Base-by-base conservation (phyloP, 2,113 vertebrate genomes). In the Fulica atra region DNA sequence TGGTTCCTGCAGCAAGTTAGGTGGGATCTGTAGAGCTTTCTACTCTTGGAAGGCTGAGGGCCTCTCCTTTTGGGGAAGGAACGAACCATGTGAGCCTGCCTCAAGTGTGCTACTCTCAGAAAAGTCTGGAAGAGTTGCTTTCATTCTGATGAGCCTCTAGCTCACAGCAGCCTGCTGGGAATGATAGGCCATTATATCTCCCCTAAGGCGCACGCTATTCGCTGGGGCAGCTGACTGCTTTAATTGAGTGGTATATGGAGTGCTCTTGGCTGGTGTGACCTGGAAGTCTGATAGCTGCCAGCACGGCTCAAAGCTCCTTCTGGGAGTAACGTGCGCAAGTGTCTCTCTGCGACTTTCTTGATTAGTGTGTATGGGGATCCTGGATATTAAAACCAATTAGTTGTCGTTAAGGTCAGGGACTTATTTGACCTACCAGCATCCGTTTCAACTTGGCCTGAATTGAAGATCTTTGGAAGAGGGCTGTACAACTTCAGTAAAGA, bases 91-190 rank as follows among this genome's bases (percentile, higher is more conserved):
- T 78, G 84, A 72, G 73, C 83, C 72, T 33, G 9, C 73, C 44
- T 77, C 16, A 11, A 63, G 81, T 86, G 70, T 57, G 61, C 33
- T 44, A 2, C 94, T 88, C 73, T 59, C 35, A 57, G 79, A 69
- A 25, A 31, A 83, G 50, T 72, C 6, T 0, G 44, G 48, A 72
- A 66, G 88, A 91, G 69, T 38, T 46, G 26, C 88, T 92, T 92
- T 92, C 50, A 2, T 88, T 93, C 46, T 53, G 57, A 48, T 93
- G 60, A 78, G 65, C 57, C 51, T 77, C 88, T 72, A 42, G 4
- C 72, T 93, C 81, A 87, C 77, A 92, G 76, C 69, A 93, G n/a
- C 92, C 80, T 86, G 81, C 94, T 92, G 95, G 93, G 71, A 88
- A 12, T 46, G 86, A 35, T 23, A 25, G 82, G 48, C 82, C 51